Evolutionary conservation across 1,140 invertebrate genomes (phyloP).

Genomic region (Habropoda laboriosa): DNA sequence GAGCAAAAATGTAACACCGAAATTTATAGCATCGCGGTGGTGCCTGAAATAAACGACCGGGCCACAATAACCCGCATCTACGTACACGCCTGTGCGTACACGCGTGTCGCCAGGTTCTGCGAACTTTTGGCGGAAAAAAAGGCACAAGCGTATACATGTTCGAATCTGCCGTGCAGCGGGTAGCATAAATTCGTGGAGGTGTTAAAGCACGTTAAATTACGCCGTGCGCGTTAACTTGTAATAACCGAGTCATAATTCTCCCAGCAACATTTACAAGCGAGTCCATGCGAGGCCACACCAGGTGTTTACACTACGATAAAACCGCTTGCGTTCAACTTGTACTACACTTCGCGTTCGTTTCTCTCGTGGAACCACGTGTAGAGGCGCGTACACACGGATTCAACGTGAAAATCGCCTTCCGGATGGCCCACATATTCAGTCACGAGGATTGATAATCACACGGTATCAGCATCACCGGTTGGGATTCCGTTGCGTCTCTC

Average conservation of each 20-base stretch:
- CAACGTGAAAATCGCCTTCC: constrained; percentile 23
- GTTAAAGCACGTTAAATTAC: constrained; percentile 49
- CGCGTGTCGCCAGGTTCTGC: not conserved
- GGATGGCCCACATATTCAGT: not conserved
- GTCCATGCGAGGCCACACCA: constrained; percentile 30
- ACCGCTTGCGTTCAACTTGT: constrained; percentile 25
- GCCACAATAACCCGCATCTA: constrained; percentile 8
- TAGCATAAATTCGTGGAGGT: constrained; percentile 31
- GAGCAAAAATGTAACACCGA: constrained; percentile 15
- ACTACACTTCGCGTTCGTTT: not conserved
- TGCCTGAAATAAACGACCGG: not conserved
- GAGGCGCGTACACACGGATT: too few species aligned
- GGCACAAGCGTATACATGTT: not conserved
- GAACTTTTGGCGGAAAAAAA: not conserved
- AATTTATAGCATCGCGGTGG: constrained; percentile 39
- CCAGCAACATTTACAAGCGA: constrained; percentile 23
- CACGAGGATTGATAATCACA: not conserved
- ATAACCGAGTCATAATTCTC: constrained; percentile 52
- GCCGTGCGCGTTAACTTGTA: constrained; percentile 49
- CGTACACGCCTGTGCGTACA: too few species aligned
- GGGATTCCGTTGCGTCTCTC: not conserved
- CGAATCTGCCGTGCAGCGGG: not conserved
- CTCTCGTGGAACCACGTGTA: constrained; percentile 22
- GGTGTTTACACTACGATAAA: constrained; percentile 62
- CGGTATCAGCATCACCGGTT: not conserved